Evolutionary conservation across 2,113 vertebrate species (phyloP).

Genomic region (Nasalis larvatus): DNA sequence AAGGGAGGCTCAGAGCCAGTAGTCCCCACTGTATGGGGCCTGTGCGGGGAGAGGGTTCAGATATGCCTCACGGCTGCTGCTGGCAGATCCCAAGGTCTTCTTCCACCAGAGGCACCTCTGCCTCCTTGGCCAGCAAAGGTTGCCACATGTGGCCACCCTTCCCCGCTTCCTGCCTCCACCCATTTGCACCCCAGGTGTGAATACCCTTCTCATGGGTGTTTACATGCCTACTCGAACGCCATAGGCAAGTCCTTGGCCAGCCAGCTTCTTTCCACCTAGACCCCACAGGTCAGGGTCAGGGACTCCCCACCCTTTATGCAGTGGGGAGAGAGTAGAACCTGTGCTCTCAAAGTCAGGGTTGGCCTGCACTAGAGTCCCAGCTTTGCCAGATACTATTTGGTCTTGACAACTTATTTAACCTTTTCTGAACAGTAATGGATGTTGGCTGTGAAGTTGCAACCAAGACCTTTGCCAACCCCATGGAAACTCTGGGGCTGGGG

Average conservation of each 20-base stretch:
- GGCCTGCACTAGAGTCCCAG: background rate
- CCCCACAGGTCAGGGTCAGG: too few relatives aligned
- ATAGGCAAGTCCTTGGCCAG: too few relatives aligned
- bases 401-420: background rate
- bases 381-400: background rate
- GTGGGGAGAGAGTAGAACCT: background rate
- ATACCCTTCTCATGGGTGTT: background rate
- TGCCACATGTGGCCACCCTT: rapidly evolving
- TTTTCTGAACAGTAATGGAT: background rate
- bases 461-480: background rate
- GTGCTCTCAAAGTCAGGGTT: background rate
- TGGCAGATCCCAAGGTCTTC: background rate
- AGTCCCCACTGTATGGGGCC: background rate
- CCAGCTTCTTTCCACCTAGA: background rate
- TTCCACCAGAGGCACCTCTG: background rate
- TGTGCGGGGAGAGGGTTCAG: background rate
- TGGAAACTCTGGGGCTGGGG: background rate
- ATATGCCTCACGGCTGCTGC: background rate
- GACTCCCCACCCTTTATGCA: background rate
- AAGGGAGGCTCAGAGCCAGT: background rate
- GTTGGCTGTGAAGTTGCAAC: background rate
- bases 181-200: background rate
- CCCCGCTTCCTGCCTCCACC: background rate
- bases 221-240: background rate
- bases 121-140: background rate